Percentiles rank a stretch among this genome's conserved stretches.
These are phyloP conservation scores for Tapirus terrestris DNA, from an alignment of 2,113 vertebrate species.

Conservation along the genomic window DNA sequence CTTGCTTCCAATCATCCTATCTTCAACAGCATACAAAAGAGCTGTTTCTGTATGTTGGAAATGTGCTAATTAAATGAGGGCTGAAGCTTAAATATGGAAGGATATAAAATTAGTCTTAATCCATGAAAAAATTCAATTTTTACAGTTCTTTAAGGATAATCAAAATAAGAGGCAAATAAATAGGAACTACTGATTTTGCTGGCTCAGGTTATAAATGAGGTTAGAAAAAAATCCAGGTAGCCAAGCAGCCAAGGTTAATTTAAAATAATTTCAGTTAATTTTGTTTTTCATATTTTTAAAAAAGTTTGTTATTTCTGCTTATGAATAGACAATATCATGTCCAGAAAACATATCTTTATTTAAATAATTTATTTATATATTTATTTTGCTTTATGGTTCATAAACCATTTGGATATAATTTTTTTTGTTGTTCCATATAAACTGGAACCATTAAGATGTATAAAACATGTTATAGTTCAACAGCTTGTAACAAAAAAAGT, in stretches of 20 bases:
- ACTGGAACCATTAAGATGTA: neutral
- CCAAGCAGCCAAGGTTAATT: neutral
- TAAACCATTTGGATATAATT: neutral
- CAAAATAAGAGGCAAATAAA: neutral
- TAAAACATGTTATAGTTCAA: neutral
- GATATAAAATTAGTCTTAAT: neutral
- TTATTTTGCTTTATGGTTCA: neutral
- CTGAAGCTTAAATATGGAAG: neutral
- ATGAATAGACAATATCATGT: neutral
- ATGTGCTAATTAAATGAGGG: neutral
- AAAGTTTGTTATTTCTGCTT: neutral
- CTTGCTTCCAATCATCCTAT: neutral
- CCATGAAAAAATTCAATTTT: neutral
- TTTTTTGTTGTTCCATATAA: neutral
- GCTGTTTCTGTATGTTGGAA: neutral
- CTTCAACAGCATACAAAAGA: neutral
- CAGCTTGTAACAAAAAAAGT: neutral
- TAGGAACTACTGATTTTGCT: neutral
- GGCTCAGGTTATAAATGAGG: neutral
- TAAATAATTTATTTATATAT: neutral
- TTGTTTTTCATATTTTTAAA: neutral
- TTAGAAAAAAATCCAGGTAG: neutral
- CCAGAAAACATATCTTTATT: neutral
- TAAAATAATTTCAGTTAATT: conserved; percentile 19
- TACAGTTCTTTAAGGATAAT: neutral